phyloP scores from a whole-genome alignment of 1,140 invertebrate genomes.

The Sminthurides bifidus region DNA sequence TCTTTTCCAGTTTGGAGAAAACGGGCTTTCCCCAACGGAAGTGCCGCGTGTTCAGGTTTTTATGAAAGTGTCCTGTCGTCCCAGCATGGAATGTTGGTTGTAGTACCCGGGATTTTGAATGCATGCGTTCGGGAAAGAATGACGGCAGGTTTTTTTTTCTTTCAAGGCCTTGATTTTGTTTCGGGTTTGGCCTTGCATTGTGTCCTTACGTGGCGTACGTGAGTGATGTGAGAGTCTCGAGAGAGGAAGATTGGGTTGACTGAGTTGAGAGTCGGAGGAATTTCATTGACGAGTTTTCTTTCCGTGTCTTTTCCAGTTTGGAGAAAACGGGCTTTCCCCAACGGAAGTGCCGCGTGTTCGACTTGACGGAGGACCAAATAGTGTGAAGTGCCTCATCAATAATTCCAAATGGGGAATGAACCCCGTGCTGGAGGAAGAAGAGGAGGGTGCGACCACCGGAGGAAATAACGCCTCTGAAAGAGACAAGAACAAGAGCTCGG shows the following conservation, averaged over 20 bases:
- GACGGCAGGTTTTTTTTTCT: constrained; percentile 5
- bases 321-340: constrained; percentile 26
- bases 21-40: constrained; percentile 29
- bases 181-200: too few relatives aligned
- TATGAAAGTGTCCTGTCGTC: too few relatives aligned
- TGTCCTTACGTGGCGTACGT: too few relatives aligned
- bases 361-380: constrained; percentile 26
- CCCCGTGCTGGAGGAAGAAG: constrained; percentile 28
- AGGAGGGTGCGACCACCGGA: constrained; percentile 18
- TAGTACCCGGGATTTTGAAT: too few relatives aligned
- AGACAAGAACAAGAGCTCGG: constrained; percentile 7
- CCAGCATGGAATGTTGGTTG: too few relatives aligned
- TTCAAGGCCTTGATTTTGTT: too few relatives aligned
- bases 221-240: too few relatives aligned
- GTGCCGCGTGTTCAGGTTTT: constrained; percentile 24
- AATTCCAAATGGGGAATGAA: constrained; percentile 32
- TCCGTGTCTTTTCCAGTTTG: constrained; percentile 20
- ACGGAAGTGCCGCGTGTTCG: constrained; percentile 27
- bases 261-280: too few relatives aligned
- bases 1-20: constrained; percentile 22
- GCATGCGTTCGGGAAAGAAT: constrained; percentile 6
- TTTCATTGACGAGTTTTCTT: constrained; percentile 7
- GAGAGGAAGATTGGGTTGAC: too few relatives aligned
- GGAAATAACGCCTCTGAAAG: constrained; percentile 6
- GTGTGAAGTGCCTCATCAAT: constrained; percentile 32